Conservation (phyloP, 2,888 invertebrate species). For the Endotricha flammealis region DNA sequence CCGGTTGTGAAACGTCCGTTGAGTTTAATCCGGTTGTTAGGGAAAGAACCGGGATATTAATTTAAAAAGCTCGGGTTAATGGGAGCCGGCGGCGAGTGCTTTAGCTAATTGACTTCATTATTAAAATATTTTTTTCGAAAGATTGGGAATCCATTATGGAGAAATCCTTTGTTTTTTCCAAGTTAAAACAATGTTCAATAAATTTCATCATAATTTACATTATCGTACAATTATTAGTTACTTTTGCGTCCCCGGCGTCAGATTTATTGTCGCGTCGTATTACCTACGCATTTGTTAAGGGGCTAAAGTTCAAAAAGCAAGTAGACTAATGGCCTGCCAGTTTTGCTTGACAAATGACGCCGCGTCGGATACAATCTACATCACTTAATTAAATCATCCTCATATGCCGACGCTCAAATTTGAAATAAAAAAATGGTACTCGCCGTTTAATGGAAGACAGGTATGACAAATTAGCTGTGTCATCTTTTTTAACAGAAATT, state of each 20-base stretch:
- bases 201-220: slow-evolving; percentile 1
- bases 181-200: no score
- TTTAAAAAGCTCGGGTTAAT: slow-evolving; percentile 2
- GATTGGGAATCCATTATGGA: background rate
- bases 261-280: slow-evolving; percentile 7
- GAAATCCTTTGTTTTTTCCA: no score
- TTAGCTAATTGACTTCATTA: background rate
- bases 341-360: slow-evolving; percentile 5
- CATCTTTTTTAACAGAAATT: no score
- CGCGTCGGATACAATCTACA: slow-evolving; percentile 2
- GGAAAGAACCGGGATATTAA: slow-evolving; percentile 1
- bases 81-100: background rate
- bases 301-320: slow-evolving; percentile 10
- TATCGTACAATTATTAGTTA: background rate
- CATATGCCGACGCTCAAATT: background rate
- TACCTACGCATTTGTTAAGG: slow-evolving; percentile 7
- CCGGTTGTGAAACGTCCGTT: slow-evolving; percentile 7
- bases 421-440: background rate
- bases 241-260: background rate
- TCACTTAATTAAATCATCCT: slow-evolving; percentile 6
- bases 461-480: background rate
- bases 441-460: background rate
- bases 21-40: background rate
- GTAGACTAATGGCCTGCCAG: slow-evolving; percentile 10
- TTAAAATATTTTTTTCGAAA: background rate